Evolutionary conservation across 2,888 invertebrate genomes (phyloP), one percentile per base, ranked within the genome.

Genomic region (Cryptus viduatorius): DNA sequence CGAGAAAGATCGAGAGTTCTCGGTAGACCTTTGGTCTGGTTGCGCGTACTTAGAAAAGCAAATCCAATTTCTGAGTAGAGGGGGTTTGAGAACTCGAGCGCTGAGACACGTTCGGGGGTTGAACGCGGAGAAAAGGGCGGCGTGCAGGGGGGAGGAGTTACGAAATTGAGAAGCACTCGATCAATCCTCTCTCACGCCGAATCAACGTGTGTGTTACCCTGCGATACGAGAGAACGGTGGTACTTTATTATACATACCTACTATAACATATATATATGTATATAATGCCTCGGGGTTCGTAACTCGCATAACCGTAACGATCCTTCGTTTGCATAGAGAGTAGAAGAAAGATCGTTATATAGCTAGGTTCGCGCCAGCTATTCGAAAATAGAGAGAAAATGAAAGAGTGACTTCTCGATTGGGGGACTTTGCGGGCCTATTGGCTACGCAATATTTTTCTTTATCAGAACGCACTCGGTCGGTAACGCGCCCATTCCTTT

Each of bases 271-370:
- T 24, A 24, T 67, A 75, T 67, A 78, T 19, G 24, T 75, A 80
- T 56, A 48, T 64, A 73, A 79, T 72, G 75, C 84, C 84, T 76
- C 76, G 48, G 67, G 82, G 84, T 76, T 72, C 42, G 67, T 79
- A 82, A 85, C 79, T n/a, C 67, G 81, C 78, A 79, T 84, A 84
- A 85, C 82, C 76, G 80, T 85, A 85, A 85, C 84, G 84, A 85
- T 82, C 65, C 79, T 85, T 82, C 84, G 81, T 84, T 85, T 85
- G 84, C 84, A 85, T 85, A 85, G 84, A 79, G 82, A 85, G 84
- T 82, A 79, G 75, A 77, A 78, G 79, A 84, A 84, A 79, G 76
- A 81, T 84, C 71, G 61, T 64, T 61, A 61, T 29, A 24, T 24
- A 24, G 24, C 24, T 24, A 42, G 50, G 16, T 29, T 44, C 67